These are phyloP conservation scores for Agrypnia vestita DNA, from an alignment of 1,140 invertebrate species.

Conservation along the genomic window DNA sequence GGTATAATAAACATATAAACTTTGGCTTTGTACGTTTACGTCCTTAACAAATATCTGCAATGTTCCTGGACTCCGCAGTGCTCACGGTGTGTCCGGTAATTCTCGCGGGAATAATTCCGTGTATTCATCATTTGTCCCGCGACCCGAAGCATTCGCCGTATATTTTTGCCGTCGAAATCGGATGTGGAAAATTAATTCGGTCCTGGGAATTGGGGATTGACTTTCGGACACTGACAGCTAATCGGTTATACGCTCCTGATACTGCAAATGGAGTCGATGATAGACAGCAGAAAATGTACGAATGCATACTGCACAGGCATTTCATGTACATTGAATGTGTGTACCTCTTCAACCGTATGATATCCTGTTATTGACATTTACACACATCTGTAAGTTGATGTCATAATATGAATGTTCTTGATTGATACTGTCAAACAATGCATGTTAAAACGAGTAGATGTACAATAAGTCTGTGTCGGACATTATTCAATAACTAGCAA, in stretches of 20 bases:
- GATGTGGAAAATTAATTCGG: slow-evolving; percentile 55
- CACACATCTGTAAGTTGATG: not conserved
- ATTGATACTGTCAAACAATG: too few relatives aligned
- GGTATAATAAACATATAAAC: too few relatives aligned
- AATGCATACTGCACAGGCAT: slow-evolving; percentile 17
- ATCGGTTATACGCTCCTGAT: slow-evolving; percentile 32
- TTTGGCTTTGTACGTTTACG: too few relatives aligned
- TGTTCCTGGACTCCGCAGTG: too few relatives aligned
- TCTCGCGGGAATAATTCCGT: slow-evolving; percentile 41
- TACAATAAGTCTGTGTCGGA: too few relatives aligned
- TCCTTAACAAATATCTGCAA: too few relatives aligned
- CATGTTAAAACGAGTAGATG: too few relatives aligned
- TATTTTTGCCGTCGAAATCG: slow-evolving; percentile 52
- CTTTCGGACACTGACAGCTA: slow-evolving; percentile 48
- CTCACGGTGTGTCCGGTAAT: not conserved
- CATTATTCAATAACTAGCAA: too few relatives aligned
- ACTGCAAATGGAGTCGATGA: slow-evolving; percentile 8
- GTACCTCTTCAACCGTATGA: slow-evolving; percentile 24
- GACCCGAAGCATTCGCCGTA: not conserved
- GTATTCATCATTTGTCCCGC: slow-evolving; percentile 34
- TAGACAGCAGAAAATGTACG: not conserved
- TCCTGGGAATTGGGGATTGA: slow-evolving; percentile 54
- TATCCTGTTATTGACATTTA: slow-evolving; percentile 30
- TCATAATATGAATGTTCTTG: not conserved
- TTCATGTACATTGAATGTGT: slow-evolving; percentile 21